Conservation (phyloP, 1,140 invertebrate species). For the Drosophila dunni region DNA sequence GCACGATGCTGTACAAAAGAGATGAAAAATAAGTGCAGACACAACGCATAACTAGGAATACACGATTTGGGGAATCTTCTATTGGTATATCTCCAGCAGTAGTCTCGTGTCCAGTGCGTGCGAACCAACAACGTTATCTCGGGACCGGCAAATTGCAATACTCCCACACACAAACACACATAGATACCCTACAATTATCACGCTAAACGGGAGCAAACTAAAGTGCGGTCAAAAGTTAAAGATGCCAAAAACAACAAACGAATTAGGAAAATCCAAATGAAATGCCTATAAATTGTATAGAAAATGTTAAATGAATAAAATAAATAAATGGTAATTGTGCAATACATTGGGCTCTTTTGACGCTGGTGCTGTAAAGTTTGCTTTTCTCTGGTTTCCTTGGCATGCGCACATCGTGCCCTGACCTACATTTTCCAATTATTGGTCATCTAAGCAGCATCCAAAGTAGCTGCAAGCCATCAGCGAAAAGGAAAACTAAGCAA, state of each 20-base stretch:
- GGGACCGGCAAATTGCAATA: slow-evolving; percentile 35
- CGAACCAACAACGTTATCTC: slow-evolving; percentile 46
- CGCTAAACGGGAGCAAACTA: neutral
- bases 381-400: slow-evolving; percentile 21
- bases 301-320: neutral
- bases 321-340: slow-evolving; percentile 13
- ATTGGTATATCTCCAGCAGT: slow-evolving; percentile 20
- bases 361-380: neutral
- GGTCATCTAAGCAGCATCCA: slow-evolving; percentile 71
- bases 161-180: slow-evolving; percentile 1
- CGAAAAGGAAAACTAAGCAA: slow-evolving; percentile 9
- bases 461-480: slow-evolving; percentile 34
- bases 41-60: slow-evolving; percentile 31
- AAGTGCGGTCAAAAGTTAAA: no score
- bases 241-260: no score
- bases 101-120: slow-evolving; percentile 50
- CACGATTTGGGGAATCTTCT: slow-evolving; percentile 3
- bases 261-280: no score
- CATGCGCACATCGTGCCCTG: slow-evolving; percentile 73
- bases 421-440: slow-evolving; percentile 76
- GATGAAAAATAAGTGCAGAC: neutral
- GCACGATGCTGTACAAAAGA: neutral
- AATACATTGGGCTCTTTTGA: neutral
- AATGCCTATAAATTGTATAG: neutral
- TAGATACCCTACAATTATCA: slow-evolving; percentile 3